These are phyloP conservation scores for Myrmecobius fasciatus DNA, from an alignment of 2,113 vertebrate genomes.

Conservation along the genomic window DNA sequence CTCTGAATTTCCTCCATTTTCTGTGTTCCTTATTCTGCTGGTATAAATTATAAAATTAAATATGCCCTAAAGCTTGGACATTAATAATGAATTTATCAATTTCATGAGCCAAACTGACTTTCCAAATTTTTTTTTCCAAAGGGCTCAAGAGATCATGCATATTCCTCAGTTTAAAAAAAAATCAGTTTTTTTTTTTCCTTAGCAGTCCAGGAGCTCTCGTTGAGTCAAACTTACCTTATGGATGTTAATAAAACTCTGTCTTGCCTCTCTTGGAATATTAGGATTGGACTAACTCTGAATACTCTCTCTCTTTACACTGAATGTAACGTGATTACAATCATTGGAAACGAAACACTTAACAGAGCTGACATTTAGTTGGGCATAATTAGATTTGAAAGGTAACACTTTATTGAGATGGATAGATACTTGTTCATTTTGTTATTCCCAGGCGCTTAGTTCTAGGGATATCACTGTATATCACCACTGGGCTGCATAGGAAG, in stretches of 20 bases:
- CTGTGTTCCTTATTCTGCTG: not conserved
- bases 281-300: slow-evolving; percentile 13
- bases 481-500: slow-evolving; percentile 30
- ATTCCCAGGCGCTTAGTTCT: not conserved
- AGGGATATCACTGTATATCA: not conserved
- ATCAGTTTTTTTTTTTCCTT: not conserved
- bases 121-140: slow-evolving; percentile 29
- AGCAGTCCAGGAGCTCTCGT: slow-evolving; percentile 42
- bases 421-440: slow-evolving; percentile 29
- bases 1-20: not conserved
- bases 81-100: slow-evolving; percentile 47
- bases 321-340: slow-evolving; percentile 44
- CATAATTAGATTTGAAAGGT: slow-evolving; percentile 50
- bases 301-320: slow-evolving; percentile 36
- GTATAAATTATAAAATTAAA: slow-evolving; percentile 57
- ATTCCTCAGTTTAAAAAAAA: slow-evolving; percentile 22
- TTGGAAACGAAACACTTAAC: slow-evolving; percentile 49
- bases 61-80: not conserved
- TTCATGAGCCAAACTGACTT: slow-evolving; percentile 27
- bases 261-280: slow-evolving; percentile 38
- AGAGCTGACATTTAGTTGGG: slow-evolving; percentile 55
- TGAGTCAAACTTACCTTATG: slow-evolving; percentile 45
- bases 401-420: slow-evolving; percentile 42
- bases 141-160: slow-evolving; percentile 5
- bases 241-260: slow-evolving; percentile 41